These are phyloP conservation scores for Thaleichthys pacificus DNA, from an alignment of 2,797 vertebrate genomes.

Conservation along the genomic window DNA sequence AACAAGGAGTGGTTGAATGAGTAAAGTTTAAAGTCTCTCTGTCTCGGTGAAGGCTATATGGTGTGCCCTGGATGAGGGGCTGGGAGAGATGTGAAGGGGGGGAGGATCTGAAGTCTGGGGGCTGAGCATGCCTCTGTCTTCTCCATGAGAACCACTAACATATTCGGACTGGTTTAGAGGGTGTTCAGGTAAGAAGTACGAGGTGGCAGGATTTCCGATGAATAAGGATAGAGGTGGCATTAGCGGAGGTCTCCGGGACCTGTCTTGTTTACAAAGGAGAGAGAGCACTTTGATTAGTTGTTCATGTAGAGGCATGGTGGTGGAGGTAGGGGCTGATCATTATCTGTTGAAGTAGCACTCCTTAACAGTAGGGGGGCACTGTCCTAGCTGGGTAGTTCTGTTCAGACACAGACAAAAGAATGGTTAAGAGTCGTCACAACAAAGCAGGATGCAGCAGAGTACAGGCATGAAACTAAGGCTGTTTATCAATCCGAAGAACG, in stretches of 20 bases:
- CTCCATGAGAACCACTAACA: conserved; percentile 61
- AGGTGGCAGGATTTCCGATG: conserved; percentile 72
- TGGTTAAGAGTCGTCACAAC: conserved; percentile 15
- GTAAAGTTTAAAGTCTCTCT: background rate
- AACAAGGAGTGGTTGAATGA: background rate
- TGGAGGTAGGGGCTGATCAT: conserved; percentile 42
- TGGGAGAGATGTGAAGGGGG: background rate
- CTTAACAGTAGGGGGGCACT: conserved; percentile 66
- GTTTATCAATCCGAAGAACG: too few species aligned
- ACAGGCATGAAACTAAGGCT: conserved; percentile 34
- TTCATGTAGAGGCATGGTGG: conserved; percentile 71
- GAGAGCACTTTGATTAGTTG: conserved; percentile 70
- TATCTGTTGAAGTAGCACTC: conserved; percentile 36
- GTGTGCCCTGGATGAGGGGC: background rate
- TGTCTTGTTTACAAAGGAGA: conserved; percentile 72
- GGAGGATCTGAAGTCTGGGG: conserved; percentile 53
- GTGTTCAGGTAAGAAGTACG: conserved; percentile 69
- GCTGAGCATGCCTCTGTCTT: conserved; percentile 50
- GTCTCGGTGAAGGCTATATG: background rate
- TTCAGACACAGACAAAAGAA: background rate
- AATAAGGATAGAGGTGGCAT: conserved; percentile 64
- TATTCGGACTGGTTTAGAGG: conserved; percentile 33
- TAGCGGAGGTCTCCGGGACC: conserved; percentile 70
- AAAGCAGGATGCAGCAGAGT: conserved; percentile 19
- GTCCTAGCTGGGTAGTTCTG: background rate